Evolutionary conservation across 1,140 invertebrate genomes (phyloP).

Genomic region (Neodiprion fabricii): DNA sequence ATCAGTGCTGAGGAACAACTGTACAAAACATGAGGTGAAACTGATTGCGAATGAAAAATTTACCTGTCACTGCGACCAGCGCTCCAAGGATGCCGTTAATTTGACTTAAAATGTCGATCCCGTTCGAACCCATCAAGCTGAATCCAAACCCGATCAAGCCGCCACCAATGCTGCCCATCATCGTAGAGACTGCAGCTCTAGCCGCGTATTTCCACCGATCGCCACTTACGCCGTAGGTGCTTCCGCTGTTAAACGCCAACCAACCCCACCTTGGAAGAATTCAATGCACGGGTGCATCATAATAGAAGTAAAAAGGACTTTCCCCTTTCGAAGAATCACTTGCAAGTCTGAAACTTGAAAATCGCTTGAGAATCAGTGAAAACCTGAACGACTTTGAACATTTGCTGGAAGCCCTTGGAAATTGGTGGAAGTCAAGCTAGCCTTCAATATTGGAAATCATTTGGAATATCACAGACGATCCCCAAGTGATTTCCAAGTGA

Average conservation of each 20-base stretch:
- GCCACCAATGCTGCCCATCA: constrained; percentile 88
- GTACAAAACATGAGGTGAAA: constrained; percentile 8
- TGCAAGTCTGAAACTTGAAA: too few relatives aligned
- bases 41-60: not conserved
- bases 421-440: too few relatives aligned
- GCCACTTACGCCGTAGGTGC: constrained; percentile 77
- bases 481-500: not conserved
- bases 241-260: constrained; percentile 94
- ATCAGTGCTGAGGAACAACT: not conserved
- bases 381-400: too few relatives aligned
- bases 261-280: constrained; percentile 76
- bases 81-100: constrained; percentile 90
- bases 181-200: constrained; percentile 86
- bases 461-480: not conserved
- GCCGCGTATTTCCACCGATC: constrained; percentile 88
- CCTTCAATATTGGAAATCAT: not conserved
- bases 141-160: constrained; percentile 78
- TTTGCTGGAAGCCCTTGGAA: too few relatives aligned
- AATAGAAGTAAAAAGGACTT: too few relatives aligned
- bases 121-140: constrained; percentile 72
- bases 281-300: not conserved
- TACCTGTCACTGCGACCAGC: constrained; percentile 86
- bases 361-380: too few relatives aligned
- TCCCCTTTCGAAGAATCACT: too few relatives aligned
- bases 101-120: constrained; percentile 83